phyloP scores from a whole-genome alignment of 1,140 invertebrate species.

The Manduca sexta region DNA sequence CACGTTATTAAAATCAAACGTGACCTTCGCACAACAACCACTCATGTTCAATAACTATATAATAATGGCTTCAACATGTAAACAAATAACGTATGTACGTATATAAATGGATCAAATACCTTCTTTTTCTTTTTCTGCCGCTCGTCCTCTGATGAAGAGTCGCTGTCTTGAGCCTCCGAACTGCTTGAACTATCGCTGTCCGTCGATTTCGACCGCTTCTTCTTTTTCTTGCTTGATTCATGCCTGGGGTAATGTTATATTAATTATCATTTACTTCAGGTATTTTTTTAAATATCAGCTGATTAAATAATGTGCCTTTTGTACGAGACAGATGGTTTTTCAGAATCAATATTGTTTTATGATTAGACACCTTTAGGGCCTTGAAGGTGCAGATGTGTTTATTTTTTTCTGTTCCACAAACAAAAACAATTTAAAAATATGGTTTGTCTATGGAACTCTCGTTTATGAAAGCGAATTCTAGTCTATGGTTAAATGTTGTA shows the following conservation, averaged over 20 bases:
- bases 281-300: too few species aligned
- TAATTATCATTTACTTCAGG: not conserved
- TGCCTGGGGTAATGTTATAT: constrained; percentile 30
- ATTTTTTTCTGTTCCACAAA: too few species aligned
- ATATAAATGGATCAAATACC: constrained; percentile 45
- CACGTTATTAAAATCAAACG: constrained; percentile 23
- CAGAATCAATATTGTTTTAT: too few species aligned
- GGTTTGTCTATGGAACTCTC: not conserved
- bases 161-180: constrained; percentile 58
- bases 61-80: constrained; percentile 13
- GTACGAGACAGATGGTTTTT: too few species aligned
- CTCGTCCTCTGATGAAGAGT: constrained; percentile 68
- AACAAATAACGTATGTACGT: constrained; percentile 6
- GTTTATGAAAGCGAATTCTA: not conserved
- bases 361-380: too few species aligned
- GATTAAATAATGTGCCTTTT: too few species aligned
- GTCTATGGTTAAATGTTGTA: constrained; percentile 27
- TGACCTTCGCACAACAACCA: constrained; percentile 35
- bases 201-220: constrained; percentile 73
- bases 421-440: not conserved
- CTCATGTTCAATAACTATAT: constrained; percentile 14
- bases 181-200: constrained; percentile 65
- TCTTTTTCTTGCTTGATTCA: constrained; percentile 71
- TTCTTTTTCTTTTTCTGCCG: constrained; percentile 74
- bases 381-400: too few species aligned